Conservation (phyloP, 2,113 vertebrate species). For the Mus pahari region DNA sequence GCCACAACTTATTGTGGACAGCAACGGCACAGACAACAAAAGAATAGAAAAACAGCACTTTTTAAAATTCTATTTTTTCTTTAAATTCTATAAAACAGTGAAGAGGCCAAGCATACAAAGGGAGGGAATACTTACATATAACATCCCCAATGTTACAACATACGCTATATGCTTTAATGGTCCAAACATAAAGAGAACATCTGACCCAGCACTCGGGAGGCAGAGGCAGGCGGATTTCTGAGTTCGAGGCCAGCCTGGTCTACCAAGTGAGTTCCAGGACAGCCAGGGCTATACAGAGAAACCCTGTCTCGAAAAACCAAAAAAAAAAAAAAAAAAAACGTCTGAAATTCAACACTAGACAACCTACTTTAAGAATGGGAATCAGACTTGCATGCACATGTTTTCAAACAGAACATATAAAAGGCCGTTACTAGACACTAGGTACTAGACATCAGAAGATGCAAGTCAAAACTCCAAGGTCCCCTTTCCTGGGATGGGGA, state of each 20-base stretch:
- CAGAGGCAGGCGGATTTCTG: too few species aligned
- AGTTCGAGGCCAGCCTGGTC: too few species aligned
- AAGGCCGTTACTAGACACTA: neutral
- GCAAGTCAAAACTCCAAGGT: constrained; percentile 1
- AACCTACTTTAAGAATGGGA: neutral
- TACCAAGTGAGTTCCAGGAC: too few species aligned
- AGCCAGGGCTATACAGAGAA: too few species aligned
- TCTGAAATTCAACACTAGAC: constrained; percentile 3
- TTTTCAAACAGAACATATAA: neutral
- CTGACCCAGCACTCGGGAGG: too few species aligned
- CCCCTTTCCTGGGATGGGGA: too few species aligned
- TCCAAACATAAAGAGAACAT: neutral
- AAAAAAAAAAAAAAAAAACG: too few species aligned
- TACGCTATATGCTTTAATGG: neutral
- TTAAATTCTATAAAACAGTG: neutral
- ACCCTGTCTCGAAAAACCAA: too few species aligned
- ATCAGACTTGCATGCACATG: neutral
- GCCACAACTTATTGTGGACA: neutral
- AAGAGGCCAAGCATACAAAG: neutral
- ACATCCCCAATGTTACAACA: neutral
- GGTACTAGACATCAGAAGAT: neutral
- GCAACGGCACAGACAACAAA: neutral
- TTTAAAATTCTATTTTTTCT: neutral
- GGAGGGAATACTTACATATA: constrained; percentile 3
- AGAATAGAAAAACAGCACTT: neutral